Percentiles rank a stretch among this genome's conserved stretches.
Evolutionary conservation across 1,140 invertebrate genomes (phyloP).

Genomic region (Trichonephila clavipes): DNA sequence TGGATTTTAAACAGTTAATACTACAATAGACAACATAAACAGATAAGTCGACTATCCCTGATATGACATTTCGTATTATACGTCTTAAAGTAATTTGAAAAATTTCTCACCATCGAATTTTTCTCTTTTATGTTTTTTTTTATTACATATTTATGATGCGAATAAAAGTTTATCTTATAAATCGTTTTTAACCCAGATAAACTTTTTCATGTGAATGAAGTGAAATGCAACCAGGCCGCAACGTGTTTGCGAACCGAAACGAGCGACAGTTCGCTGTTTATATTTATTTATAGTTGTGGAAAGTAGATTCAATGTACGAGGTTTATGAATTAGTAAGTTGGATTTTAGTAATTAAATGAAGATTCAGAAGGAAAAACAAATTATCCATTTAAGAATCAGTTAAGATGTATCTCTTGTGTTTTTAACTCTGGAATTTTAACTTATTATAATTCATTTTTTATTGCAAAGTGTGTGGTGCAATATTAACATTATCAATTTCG

Average conservation of each 20-base stretch:
- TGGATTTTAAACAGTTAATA: conserved; percentile 11
- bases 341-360: too few relatives aligned
- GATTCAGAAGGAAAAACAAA: too few relatives aligned
- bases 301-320: too few relatives aligned
- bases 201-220: not conserved
- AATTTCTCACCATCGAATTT: not conserved
- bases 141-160: not conserved
- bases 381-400: too few relatives aligned
- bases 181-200: not conserved
- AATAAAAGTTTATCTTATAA: not conserved
- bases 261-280: too few relatives aligned
- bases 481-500: too few relatives aligned
- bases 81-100: not conserved
- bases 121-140: not conserved
- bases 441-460: too few relatives aligned
- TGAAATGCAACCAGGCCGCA: conserved; percentile 7
- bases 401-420: too few relatives aligned
- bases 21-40: not conserved
- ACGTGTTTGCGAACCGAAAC: conserved; percentile 10
- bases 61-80: not conserved
- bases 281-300: too few relatives aligned
- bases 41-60: not conserved
- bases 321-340: too few relatives aligned
- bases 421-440: too few relatives aligned
- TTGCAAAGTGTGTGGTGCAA: too few relatives aligned